These are phyloP conservation scores for Deilephila elpenor DNA, from an alignment of 2,888 invertebrate species.

Conservation along the genomic window DNA sequence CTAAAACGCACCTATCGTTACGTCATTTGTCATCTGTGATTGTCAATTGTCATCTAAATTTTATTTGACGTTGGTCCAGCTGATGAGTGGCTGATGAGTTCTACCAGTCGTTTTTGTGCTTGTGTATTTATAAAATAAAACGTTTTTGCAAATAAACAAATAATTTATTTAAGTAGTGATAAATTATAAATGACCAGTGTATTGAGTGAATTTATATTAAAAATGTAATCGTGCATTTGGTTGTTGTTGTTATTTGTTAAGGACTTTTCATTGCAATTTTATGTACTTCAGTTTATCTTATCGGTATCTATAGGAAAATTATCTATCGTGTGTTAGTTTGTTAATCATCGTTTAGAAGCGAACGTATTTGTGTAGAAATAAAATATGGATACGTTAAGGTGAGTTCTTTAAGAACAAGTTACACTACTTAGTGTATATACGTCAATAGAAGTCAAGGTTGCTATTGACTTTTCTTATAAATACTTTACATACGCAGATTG, in stretches of 20 bases:
- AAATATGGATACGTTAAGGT: slow-evolving; percentile 68
- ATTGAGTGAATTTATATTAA: background rate
- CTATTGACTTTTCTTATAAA: background rate
- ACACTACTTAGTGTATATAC: slow-evolving; percentile 27
- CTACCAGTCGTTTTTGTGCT: background rate
- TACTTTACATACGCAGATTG: background rate
- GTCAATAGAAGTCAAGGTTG: slow-evolving; percentile 59
- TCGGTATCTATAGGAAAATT: slow-evolving; percentile 46
- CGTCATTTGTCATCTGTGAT: too few species aligned
- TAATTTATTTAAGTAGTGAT: background rate
- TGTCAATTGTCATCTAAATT: background rate
- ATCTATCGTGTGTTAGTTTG: slow-evolving; percentile 40
- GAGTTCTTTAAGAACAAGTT: slow-evolving; percentile 24
- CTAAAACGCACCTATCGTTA: background rate
- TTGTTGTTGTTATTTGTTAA: slow-evolving; percentile 19
- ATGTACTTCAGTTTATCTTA: slow-evolving; percentile 50
- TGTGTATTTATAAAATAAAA: background rate
- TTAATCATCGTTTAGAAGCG: slow-evolving; percentile 32
- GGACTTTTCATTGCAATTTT: slow-evolving; percentile 25
- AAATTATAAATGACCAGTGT: background rate
- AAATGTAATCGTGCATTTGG: slow-evolving; percentile 11
- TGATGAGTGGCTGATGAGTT: background rate
- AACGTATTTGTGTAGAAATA: slow-evolving; percentile 30
- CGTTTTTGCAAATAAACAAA: background rate
- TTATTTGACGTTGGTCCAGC: slow-evolving; percentile 11